A percentile compares a stretch with the other conserved stretches of the same genome.
phyloP scores from a whole-genome alignment of 1,140 invertebrate species.

The Eciton burchellii region DNA sequence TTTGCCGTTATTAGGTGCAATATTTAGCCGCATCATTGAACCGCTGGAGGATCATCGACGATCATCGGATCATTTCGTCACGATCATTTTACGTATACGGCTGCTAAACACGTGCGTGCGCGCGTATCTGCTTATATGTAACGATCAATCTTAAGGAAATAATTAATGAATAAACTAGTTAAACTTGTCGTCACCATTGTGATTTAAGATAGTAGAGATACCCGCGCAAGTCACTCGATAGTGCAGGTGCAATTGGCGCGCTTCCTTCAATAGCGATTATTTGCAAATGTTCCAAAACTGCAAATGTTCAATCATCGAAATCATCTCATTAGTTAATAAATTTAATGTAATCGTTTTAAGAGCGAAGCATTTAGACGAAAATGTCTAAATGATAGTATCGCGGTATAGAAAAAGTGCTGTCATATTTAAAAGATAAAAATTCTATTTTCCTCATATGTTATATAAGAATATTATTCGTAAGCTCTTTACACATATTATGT shows the following conservation, averaged over 20 bases:
- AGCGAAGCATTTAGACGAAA: background rate
- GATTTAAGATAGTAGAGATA: constrained; percentile 76
- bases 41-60: background rate
- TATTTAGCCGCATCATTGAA: constrained; percentile 15
- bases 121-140: constrained; percentile 56
- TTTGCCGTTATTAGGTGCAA: constrained; percentile 28
- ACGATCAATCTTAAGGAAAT: constrained; percentile 70
- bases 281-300: background rate
- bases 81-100: constrained; percentile 58
- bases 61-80: constrained; percentile 21
- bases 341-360: constrained; percentile 3
- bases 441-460: constrained; percentile 16
- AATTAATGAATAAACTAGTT: constrained; percentile 71
- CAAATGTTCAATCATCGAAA: background rate
- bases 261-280: background rate
- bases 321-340: constrained; percentile 4
- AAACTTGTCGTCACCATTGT: constrained; percentile 79
- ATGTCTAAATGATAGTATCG: background rate
- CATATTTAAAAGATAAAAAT: constrained; percentile 4
- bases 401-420: background rate
- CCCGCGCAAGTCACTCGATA: constrained; percentile 47
- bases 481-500: background rate
- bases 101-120: constrained; percentile 33
- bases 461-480: constrained; percentile 29
- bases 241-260: constrained; percentile 62